These are phyloP conservation scores for Xiphophorus maculatus DNA, from an alignment of 2,113 vertebrate genomes.

Conservation along the genomic window DNA sequence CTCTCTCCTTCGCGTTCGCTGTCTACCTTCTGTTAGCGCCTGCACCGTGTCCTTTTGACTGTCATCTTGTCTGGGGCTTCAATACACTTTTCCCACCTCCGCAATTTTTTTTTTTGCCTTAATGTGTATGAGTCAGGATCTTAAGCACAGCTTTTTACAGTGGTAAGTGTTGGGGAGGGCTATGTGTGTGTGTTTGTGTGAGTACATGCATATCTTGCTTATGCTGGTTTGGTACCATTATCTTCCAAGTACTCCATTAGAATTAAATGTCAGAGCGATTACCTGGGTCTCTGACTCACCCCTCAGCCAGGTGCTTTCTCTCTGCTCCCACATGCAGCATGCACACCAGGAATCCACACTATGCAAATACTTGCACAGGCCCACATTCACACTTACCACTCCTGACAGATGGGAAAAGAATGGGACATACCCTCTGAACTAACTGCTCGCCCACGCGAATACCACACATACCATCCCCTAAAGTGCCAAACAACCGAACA, in stretches of 20 bases:
- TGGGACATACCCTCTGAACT: conserved; percentile 50
- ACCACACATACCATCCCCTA: conserved; percentile 47
- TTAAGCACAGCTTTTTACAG: conserved; percentile 58
- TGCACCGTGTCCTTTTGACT: conserved; percentile 67
- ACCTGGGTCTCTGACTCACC: conserved; percentile 76
- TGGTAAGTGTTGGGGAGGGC: conserved; percentile 56
- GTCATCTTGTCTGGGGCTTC: conserved; percentile 61
- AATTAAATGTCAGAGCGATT: conserved; percentile 81
- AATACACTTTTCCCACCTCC: conserved; percentile 61
- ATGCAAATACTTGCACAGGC: conserved; percentile 39
- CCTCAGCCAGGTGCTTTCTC: conserved; percentile 75
- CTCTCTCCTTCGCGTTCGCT: conserved; percentile 17
- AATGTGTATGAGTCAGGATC: conserved; percentile 70
- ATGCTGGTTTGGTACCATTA: conserved; percentile 65
- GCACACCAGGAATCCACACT: conserved; percentile 55
- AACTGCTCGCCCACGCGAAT: conserved; percentile 32
- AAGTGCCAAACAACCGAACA: conserved; percentile 12
- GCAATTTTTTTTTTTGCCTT: conserved; percentile 38
- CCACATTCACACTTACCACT: conserved; percentile 21
- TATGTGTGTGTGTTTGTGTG: conserved; percentile 34
- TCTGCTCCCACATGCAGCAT: conserved; percentile 62
- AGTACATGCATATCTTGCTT: conserved; percentile 21
- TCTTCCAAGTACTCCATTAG: conserved; percentile 68
- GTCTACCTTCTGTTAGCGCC: conserved; percentile 50
- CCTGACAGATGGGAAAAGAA: conserved; percentile 47